Conservation (phyloP, 1,140 invertebrate species). For the Trachelipus rathkii region DNA sequence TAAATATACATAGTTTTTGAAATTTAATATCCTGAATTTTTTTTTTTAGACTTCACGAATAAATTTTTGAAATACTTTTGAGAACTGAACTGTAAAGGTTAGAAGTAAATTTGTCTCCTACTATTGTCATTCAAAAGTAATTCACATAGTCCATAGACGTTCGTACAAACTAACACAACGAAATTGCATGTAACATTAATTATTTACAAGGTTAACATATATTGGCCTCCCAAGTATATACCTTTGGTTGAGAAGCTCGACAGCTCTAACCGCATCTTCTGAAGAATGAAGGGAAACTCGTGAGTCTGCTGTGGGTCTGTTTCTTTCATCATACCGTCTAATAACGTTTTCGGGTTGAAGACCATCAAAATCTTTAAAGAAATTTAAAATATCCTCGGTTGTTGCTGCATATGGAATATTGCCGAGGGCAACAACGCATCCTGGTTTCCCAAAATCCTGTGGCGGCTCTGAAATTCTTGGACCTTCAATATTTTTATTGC, state of each 20-base stretch:
- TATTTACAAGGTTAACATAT: conserved; percentile 29
- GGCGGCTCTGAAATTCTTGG: conserved; percentile 46
- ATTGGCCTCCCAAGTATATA: conserved; percentile 35
- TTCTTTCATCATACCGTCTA: conserved; percentile 73
- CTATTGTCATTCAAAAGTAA: no score
- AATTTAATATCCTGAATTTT: no score
- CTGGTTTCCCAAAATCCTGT: conserved; percentile 67
- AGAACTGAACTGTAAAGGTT: no score
- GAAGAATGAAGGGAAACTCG: conserved; percentile 73
- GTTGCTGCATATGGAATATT: conserved; percentile 82
- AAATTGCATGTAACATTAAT: no score
- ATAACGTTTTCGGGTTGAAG: conserved; percentile 69
- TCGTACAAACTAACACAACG: no score
- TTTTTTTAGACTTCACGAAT: no score
- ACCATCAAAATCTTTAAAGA: conserved; percentile 72
- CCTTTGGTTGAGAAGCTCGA: conserved; percentile 55
- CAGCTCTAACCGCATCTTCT: conserved; percentile 68
- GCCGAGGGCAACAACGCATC: conserved; percentile 73
- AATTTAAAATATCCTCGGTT: conserved; percentile 79
- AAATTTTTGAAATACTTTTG: no score
- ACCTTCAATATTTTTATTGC: conserved; percentile 19
- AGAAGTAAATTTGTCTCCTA: no score
- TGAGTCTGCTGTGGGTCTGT: conserved; percentile 82
- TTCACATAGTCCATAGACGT: no score
- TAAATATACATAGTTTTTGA: no score